Percentiles rank a stretch among this genome's conserved stretches.
Evolutionary conservation across 2,888 invertebrate species (phyloP).

Genomic region (Autographa pulchrina): DNA sequence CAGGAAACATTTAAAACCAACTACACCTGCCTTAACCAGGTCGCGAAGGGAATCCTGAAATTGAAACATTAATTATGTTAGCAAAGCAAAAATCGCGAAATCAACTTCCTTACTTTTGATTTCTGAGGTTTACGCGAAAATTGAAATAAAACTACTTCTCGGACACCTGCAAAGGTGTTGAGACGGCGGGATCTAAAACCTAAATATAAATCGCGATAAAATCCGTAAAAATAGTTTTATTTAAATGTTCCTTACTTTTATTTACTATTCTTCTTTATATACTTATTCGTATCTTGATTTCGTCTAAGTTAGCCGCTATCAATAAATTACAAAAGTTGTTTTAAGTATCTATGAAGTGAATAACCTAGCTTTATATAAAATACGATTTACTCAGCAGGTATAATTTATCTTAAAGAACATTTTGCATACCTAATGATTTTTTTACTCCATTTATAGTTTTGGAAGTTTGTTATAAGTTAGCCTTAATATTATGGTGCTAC

Average conservation of each 20-base stretch:
- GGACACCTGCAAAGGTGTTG: too few species aligned
- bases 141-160: too few species aligned
- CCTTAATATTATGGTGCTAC: conserved; percentile 28
- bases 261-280: background rate
- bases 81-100: too few species aligned
- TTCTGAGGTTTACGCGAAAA: too few species aligned
- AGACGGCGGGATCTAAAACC: too few species aligned
- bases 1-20: conserved; percentile 93
- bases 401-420: conserved; percentile 7
- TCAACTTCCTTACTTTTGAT: too few species aligned
- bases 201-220: too few species aligned
- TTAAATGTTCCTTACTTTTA: too few species aligned
- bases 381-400: background rate
- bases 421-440: conserved; percentile 11
- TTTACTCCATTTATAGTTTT: conserved; percentile 22
- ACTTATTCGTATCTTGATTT: background rate
- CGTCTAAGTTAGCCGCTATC: background rate
- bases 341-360: conserved; percentile 34
- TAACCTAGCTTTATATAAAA: conserved; percentile 33
- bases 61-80: background rate
- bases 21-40: conserved; percentile 91
- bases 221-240: too few species aligned
- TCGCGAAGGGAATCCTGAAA: conserved; percentile 88
- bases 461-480: conserved; percentile 19
- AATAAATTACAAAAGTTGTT: conserved; percentile 39